Evolutionary conservation across 2,888 invertebrate species (phyloP), one percentile per base, ranked within the genome.

Genomic region (Trissonchulus latispiculum): DNA sequence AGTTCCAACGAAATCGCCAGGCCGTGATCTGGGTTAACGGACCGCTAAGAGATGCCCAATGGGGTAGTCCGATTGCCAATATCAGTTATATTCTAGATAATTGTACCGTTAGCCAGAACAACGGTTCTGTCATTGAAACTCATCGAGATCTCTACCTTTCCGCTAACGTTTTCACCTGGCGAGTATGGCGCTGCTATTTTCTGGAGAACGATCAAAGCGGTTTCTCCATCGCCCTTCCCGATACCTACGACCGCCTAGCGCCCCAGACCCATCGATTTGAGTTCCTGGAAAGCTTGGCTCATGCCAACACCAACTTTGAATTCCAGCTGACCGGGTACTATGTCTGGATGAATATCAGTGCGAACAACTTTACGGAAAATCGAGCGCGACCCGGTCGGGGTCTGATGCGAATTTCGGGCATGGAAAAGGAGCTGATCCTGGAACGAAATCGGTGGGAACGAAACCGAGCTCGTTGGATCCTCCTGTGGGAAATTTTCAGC

Each of bases 81-180:
- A 90, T 96, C 69, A 90, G 91, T 0, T 89, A 96, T 76, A 91
- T 91, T 85, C 87, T 99, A 1, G 94, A 95, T 79, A 89, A 89
- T 77, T 90, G 90, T 71, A 86, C 90, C 74, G 90, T 99, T 61
- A 89, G 89, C 0, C 91, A 92, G 79, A 99, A 99, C 83, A 91
- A 90, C 0, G 89, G 88, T 82, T 84, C 85, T 1, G 93, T 95
- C 23, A 89, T 96, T 76, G 81, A 81, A 72, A 80, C 78, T 74
- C 80, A 83, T 74, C 74, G 93, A 80, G 95, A 99, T 84, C 88
- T 97, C 78, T 89, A 95, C 78, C 91, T 93, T 76, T 95, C 96
- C 0, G 97, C 97, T 81, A 99, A 99, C 85, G 87, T 99, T 0
- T 99, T 95, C 86, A 94, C 96, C 82, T 99, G 97, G 88, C 87